phyloP scores from a whole-genome alignment of 2,888 invertebrate genomes.

The Sesamia inferens region DNA sequence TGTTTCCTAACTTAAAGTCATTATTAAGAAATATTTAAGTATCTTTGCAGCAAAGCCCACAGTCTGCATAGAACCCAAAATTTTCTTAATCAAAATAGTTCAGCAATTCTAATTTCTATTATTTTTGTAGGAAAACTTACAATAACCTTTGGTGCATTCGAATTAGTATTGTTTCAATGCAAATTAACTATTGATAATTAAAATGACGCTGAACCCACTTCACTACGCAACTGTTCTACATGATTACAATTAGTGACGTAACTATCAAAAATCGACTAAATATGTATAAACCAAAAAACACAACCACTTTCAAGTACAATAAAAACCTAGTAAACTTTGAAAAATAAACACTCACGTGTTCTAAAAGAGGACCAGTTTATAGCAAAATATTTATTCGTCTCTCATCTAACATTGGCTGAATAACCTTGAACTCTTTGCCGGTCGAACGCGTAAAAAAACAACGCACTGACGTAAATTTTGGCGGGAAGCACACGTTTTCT shows the following conservation, averaged over 20 bases:
- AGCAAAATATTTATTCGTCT: constrained; percentile 52
- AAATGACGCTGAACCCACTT: constrained; percentile 16
- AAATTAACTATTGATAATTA: constrained; percentile 21
- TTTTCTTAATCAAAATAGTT: not conserved
- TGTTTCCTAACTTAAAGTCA: not conserved
- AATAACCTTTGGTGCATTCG: constrained; percentile 12
- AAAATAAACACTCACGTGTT: constrained; percentile 7
- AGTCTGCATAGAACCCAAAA: not conserved
- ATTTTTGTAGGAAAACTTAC: constrained; percentile 20
- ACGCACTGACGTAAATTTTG: constrained; percentile 71
- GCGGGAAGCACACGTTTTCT: constrained; percentile 62
- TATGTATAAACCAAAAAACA: not conserved
- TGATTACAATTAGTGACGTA: not conserved
- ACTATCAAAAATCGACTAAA: not conserved
- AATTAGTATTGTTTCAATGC: constrained; percentile 33
- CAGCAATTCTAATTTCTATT: constrained; percentile 23
- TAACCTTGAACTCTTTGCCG: constrained; percentile 77
- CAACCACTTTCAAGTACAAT: not conserved
- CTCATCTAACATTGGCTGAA: constrained; percentile 55
- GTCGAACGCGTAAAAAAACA: constrained; percentile 67
- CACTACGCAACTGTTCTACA: constrained; percentile 1
- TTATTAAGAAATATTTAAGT: not conserved
- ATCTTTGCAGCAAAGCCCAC: not conserved
- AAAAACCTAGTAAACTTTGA: not conserved
- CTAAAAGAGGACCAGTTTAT: constrained; percentile 42